Evolutionary conservation across 2,113 vertebrate genomes (phyloP).

Genomic region (Vulpes vulpes): DNA sequence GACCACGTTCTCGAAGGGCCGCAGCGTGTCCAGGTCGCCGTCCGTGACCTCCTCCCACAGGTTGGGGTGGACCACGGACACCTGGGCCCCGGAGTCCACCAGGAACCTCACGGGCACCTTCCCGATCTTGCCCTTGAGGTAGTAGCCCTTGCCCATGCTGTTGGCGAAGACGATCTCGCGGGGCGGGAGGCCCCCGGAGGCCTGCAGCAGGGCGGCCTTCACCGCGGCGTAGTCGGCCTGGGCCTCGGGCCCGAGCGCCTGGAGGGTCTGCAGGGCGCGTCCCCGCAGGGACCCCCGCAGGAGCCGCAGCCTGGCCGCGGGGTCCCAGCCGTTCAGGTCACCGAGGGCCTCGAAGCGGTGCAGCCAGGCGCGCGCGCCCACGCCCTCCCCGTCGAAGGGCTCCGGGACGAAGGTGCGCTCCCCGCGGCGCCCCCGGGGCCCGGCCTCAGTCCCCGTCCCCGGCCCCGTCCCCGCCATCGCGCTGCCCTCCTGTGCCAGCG

Average conservation of each 20-base stretch:
- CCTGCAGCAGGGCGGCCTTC: conserved; percentile 66
- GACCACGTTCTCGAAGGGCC: conserved; percentile 79
- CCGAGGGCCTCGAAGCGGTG: conserved; percentile 74
- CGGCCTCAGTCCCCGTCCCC: background rate
- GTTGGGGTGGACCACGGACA: conserved; percentile 79
- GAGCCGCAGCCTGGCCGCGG: conserved; percentile 64
- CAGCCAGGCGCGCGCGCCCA: conserved; percentile 20
- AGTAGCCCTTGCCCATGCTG: conserved; percentile 85
- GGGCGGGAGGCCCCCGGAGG: conserved; percentile 52
- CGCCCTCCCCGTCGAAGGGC: conserved; percentile 24
- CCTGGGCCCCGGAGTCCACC: conserved; percentile 82
- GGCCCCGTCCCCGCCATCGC: conserved; percentile 62
- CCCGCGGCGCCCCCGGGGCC: conserved; percentile 36
- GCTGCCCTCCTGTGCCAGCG: conserved; percentile 43
- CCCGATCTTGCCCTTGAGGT: conserved; percentile 82
- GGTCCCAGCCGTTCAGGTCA: conserved; percentile 79
- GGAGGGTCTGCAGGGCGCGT: conserved; percentile 58
- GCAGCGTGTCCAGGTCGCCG: conserved; percentile 74
- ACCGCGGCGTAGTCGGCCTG: conserved; percentile 45
- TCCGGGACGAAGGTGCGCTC: conserved; percentile 50
- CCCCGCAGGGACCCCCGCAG: conserved; percentile 78
- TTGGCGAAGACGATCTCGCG: conserved; percentile 81
- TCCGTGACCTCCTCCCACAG: conserved; percentile 82
- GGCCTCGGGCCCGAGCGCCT: conserved; percentile 43
- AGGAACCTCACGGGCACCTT: conserved; percentile 77